A percentile compares a stretch with the other conserved stretches of the same genome.
Evolutionary conservation across 2,888 invertebrate genomes (phyloP).

Genomic region (Anaspis maculata): DNA sequence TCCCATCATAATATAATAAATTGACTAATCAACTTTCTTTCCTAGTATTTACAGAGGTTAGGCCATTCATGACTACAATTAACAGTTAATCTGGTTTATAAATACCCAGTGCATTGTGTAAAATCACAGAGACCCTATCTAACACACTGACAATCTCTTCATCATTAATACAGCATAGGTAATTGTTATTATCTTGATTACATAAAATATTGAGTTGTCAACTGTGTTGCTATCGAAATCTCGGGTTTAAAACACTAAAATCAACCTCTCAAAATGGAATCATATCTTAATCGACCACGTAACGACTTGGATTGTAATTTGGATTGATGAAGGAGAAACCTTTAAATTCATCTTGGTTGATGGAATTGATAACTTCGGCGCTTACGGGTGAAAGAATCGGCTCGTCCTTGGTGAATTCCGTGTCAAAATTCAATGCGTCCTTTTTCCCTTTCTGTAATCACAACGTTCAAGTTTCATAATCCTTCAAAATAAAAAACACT

Average conservation of each 20-base stretch:
- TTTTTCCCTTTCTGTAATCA: conserved; percentile 76
- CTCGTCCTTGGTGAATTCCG: conserved; percentile 98
- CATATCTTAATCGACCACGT: no score
- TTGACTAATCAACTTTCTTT: no score
- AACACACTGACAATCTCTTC: no score
- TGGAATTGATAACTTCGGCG: conserved; percentile 78
- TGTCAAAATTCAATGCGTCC: conserved; percentile 97
- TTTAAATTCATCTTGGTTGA: conserved; percentile 97
- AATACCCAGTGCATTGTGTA: no score
- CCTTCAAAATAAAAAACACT: conserved; percentile 39
- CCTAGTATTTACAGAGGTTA: conserved; percentile 20
- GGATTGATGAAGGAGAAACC: conserved; percentile 96
- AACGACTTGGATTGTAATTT: conserved; percentile 80
- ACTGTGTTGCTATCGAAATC: no score
- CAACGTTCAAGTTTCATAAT: not conserved
- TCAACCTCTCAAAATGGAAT: no score
- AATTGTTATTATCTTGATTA: no score
- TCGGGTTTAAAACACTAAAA: no score
- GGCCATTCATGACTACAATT: conserved; percentile 26
- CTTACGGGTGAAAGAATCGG: conserved; percentile 93
- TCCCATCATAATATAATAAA: no score
- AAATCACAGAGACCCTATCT: conserved; percentile 22
- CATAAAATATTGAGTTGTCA: no score
- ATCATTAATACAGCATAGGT: no score
- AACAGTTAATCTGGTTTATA: conserved; percentile 13